Percentiles rank a stretch among this genome's conserved stretches.
phyloP scores from a whole-genome alignment of 2,113 vertebrate species.

The Columba livia region DNA sequence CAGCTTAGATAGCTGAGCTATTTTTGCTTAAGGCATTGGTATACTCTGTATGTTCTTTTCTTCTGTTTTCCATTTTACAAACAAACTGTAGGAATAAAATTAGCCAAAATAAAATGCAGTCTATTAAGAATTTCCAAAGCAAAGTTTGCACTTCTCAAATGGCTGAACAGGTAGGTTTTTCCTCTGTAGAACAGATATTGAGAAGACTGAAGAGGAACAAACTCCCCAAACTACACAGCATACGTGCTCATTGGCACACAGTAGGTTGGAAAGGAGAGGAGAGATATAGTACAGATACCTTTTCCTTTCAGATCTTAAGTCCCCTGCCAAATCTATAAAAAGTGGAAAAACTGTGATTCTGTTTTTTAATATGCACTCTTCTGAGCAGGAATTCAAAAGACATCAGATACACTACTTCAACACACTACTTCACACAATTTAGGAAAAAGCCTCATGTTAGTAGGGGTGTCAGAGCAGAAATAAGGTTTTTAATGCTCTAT shows the following conservation, averaged over 20 bases:
- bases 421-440: not conserved
- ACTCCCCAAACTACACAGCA: not conserved
- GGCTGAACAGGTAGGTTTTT: not conserved
- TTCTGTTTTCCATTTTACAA: not conserved
- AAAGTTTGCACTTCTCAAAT: not conserved
- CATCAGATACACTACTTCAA: not conserved
- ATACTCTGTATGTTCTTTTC: not conserved
- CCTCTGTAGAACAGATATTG: not conserved
- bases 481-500: not conserved
- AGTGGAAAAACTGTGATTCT: not conserved
- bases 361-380: not conserved
- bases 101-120: not conserved
- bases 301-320: not conserved
- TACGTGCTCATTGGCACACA: not conserved
- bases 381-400: not conserved
- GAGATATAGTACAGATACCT: not conserved
- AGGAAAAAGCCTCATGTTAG: not conserved
- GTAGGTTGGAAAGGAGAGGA: not conserved
- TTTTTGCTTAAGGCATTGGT: constrained; percentile 4
- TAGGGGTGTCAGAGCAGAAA: not conserved
- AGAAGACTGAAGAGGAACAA: not conserved
- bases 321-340: not conserved
- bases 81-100: not conserved
- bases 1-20: constrained; percentile 24
- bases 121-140: not conserved